phyloP scores from a whole-genome alignment of 2,113 vertebrate genomes.

The Pelecanoides urinatrix region DNA sequence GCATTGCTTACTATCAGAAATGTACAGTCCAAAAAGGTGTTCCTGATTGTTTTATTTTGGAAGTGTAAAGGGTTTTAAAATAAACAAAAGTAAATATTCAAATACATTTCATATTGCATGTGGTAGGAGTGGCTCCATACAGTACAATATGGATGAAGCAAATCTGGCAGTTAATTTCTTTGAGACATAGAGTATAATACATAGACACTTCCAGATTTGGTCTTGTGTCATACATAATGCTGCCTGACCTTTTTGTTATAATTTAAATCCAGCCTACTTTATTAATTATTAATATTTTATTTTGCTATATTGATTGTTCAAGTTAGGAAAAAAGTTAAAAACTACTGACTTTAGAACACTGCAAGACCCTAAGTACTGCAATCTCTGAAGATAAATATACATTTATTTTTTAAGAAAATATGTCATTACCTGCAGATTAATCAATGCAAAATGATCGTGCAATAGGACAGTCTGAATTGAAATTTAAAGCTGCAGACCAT shows the following conservation, averaged over 20 bases:
- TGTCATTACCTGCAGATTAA: neutral
- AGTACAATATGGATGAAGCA: conserved; percentile 25
- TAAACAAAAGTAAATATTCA: neutral
- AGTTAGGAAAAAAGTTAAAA: conserved; percentile 29
- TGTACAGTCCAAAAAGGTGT: neutral
- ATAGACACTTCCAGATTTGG: neutral
- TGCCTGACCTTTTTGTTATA: neutral
- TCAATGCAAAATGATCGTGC: conserved; percentile 31
- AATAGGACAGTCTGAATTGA: neutral
- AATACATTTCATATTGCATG: conserved; percentile 16
- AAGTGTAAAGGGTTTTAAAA: conserved; percentile 3
- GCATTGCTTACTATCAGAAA: neutral
- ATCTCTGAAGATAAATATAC: neutral
- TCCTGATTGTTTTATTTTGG: conserved; percentile 27
- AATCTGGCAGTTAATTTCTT: conserved; percentile 14
- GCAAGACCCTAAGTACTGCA: conserved; percentile 16
- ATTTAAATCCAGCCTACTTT: neutral
- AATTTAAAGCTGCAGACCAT: conserved; percentile 46
- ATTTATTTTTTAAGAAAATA: conserved; percentile 10
- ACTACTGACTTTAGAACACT: neutral
- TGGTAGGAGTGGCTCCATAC: conserved; percentile 3
- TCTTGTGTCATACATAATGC: neutral
- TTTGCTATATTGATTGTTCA: conserved; percentile 3
- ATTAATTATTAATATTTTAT: neutral
- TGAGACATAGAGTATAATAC: neutral